Conservation (phyloP, 2,888 invertebrate genomes). For the Pseudeuparius sepicola region DNA sequence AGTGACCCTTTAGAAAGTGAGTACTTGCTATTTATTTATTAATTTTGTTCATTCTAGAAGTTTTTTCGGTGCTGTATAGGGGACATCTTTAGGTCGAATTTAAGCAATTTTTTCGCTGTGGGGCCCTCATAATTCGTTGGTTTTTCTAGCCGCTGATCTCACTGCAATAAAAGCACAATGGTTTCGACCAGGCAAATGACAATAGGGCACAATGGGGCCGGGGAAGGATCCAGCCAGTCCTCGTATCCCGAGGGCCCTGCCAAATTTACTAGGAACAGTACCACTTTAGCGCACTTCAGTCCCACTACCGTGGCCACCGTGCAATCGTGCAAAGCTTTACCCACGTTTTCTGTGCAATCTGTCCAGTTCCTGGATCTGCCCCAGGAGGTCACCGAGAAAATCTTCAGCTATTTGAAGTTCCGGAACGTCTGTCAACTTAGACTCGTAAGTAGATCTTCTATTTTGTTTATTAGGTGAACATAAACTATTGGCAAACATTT, state of each 20-base stretch:
- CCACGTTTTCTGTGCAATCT: constrained; percentile 24
- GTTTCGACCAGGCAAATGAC: constrained; percentile 48
- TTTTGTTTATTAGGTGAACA: too few relatives aligned
- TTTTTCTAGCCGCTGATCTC: too few relatives aligned
- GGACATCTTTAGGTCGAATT: too few relatives aligned
- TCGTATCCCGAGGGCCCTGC: constrained; percentile 28
- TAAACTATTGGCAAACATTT: too few relatives aligned
- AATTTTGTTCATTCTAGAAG: too few relatives aligned
- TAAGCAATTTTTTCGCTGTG: too few relatives aligned
- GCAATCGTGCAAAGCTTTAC: constrained; percentile 25
- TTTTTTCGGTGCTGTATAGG: too few relatives aligned
- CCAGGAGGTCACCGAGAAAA: constrained; percentile 69
- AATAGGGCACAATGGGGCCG: constrained; percentile 38
- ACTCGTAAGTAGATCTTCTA: constrained; percentile 59
- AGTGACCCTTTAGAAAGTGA: too few relatives aligned
- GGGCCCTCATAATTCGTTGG: too few relatives aligned
- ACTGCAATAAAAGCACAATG: constrained; percentile 40
- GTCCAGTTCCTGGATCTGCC: constrained; percentile 61
- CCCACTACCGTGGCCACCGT: constrained; percentile 27
- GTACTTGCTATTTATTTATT: too few relatives aligned
- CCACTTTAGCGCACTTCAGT: constrained; percentile 10
- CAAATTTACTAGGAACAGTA: constrained; percentile 33
- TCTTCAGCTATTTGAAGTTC: constrained; percentile 63
- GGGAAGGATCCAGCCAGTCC: constrained; percentile 30
- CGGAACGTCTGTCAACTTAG: constrained; percentile 70